Conservation (phyloP, 2,797 vertebrate species). For the Arctocebus calabarensis region DNA sequence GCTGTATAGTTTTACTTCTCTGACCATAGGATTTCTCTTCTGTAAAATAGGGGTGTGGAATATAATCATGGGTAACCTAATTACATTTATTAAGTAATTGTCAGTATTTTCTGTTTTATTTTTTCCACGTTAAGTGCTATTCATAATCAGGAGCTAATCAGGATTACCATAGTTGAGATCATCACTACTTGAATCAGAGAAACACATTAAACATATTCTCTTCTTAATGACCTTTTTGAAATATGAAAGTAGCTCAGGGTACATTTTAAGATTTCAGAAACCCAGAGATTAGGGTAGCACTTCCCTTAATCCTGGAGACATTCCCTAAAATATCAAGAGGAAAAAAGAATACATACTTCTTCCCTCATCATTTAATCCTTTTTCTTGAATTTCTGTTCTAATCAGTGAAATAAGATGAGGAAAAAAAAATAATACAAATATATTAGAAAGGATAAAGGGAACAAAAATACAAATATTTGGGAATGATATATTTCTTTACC, state of each 20-base stretch:
- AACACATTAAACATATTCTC: not conserved
- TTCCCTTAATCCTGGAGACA: not conserved
- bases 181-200: conserved; percentile 50
- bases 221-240: not conserved
- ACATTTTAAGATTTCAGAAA: conserved; percentile 22
- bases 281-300: not conserved
- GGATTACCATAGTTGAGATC: not conserved
- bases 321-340: not conserved
- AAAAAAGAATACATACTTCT: not conserved
- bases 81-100: conserved; percentile 72
- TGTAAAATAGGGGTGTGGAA: not conserved
- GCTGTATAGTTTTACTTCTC: not conserved
- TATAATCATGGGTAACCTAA: conserved; percentile 49
- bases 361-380: not conserved
- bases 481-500: conserved; percentile 2
- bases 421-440: not conserved
- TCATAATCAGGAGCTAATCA: conserved; percentile 70
- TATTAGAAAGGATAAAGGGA: not conserved
- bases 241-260: not conserved
- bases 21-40: not conserved
- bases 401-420: not conserved
- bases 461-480: not conserved
- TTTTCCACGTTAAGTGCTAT: conserved; percentile 58
- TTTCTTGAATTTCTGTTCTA: not conserved
- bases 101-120: conserved; percentile 52